phyloP scores from a whole-genome alignment of 1,140 invertebrate species.

The Periplaneta americana region DNA sequence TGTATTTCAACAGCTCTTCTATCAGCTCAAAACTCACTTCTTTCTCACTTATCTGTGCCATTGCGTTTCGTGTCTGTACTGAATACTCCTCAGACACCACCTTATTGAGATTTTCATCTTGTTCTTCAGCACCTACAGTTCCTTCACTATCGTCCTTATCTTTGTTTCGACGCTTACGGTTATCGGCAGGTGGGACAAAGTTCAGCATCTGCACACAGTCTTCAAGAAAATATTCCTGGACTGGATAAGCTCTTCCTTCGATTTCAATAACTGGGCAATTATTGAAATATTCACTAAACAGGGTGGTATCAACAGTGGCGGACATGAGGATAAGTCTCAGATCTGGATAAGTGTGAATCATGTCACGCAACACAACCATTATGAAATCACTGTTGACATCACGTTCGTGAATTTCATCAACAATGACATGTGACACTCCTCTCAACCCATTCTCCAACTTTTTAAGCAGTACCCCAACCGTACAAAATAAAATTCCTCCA shows the following conservation, averaged over 20 bases:
- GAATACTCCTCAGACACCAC: slow-evolving; percentile 46
- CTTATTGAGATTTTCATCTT: slow-evolving; percentile 77
- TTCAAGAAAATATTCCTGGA: slow-evolving; percentile 85
- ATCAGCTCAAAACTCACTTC: slow-evolving; percentile 91
- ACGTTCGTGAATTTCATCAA: slow-evolving; percentile 97
- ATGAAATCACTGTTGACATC: slow-evolving; percentile 97
- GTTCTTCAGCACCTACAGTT: slow-evolving; percentile 44
- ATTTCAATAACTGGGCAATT: slow-evolving; percentile 77
- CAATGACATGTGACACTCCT: slow-evolving; percentile 85
- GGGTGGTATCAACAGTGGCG: slow-evolving; percentile 87
- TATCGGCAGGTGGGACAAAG: slow-evolving; percentile 69
- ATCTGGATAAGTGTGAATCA: slow-evolving; percentile 85
- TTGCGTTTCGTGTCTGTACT: slow-evolving; percentile 56
- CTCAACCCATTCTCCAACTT: slow-evolving; percentile 83
- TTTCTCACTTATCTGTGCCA: slow-evolving; percentile 78
- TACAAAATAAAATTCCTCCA: slow-evolving; percentile 77
- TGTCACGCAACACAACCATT: slow-evolving; percentile 87
- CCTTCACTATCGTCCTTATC: slow-evolving; percentile 57
- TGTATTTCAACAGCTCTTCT: slow-evolving; percentile 72
- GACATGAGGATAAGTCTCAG: slow-evolving; percentile 94
- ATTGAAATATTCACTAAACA: slow-evolving; percentile 90
- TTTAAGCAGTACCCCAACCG: slow-evolving; percentile 81
- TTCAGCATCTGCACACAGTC: slow-evolving; percentile 78
- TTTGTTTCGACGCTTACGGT: slow-evolving; percentile 55
- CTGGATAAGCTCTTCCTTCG: slow-evolving; percentile 72